Conservation (phyloP, 2,888 invertebrate genomes). For the Ypsolopha scabrella region DNA sequence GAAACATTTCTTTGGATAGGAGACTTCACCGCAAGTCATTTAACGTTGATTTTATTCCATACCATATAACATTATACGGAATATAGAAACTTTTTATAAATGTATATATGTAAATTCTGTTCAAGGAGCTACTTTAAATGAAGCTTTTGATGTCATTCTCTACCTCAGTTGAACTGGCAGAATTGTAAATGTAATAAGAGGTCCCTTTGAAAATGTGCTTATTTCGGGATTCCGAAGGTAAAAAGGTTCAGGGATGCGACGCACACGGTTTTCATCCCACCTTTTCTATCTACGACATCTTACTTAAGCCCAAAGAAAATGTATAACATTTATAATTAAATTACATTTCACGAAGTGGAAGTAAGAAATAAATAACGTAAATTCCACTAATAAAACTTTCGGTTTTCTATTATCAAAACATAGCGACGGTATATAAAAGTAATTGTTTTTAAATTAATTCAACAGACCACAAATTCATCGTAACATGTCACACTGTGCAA, state of each 20-base stretch:
- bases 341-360: neutral
- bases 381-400: too few relatives aligned
- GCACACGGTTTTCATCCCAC: neutral
- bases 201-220: neutral
- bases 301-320: neutral
- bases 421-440: too few relatives aligned
- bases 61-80: neutral
- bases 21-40: neutral
- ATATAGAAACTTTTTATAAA: neutral
- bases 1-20: too few relatives aligned
- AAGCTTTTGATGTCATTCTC: neutral
- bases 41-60: neutral
- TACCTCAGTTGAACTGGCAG: neutral
- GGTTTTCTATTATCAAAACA: too few relatives aligned
- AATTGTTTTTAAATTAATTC: conserved; percentile 16
- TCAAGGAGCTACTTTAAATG: neutral
- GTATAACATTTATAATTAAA: neutral
- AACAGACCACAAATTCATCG: conserved; percentile 29
- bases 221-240: too few relatives aligned
- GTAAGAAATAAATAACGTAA: too few relatives aligned
- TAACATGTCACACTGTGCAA: conserved; percentile 19
- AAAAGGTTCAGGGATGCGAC: too few relatives aligned
- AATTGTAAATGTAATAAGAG: neutral
- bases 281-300: neutral
- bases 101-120: neutral